phyloP scores from a whole-genome alignment of 2,113 vertebrate species.

The Neolamprologus devosi region DNA sequence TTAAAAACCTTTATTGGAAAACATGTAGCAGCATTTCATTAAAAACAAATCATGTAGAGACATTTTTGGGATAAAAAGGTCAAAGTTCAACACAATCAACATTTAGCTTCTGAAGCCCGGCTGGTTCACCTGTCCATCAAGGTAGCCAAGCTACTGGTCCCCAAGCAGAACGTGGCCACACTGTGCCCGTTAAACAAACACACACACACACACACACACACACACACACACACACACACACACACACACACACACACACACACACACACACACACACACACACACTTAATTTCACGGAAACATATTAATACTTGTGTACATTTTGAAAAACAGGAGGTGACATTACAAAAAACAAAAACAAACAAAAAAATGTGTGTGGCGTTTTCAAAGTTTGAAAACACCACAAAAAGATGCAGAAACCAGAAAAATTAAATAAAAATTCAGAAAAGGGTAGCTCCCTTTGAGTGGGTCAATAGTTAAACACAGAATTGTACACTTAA shows the following conservation, averaged over 20 bases:
- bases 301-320: no score
- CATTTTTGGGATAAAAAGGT: constrained; percentile 33
- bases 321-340: no score
- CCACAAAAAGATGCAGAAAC: not conserved
- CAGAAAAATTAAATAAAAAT: not conserved
- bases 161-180: constrained; percentile 15
- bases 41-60: constrained; percentile 29
- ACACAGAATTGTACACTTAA: not conserved
- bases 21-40: constrained; percentile 87
- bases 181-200: constrained; percentile 2
- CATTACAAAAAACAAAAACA: no score
- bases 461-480: not conserved
- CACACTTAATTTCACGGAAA: no score
- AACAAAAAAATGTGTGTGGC: no score
- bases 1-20: constrained; percentile 82
- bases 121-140: constrained; percentile 40
- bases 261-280: no score
- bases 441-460: not conserved
- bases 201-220: not conserved
- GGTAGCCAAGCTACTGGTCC: constrained; percentile 57
- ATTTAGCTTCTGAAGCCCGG: constrained; percentile 64
- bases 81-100: constrained; percentile 65
- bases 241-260: not conserved
- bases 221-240: not conserved
- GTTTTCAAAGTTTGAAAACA: not conserved